Base-by-base conservation (phyloP, 1,140 invertebrate genomes). In the Parasteatoda tepidariorum region DNA sequence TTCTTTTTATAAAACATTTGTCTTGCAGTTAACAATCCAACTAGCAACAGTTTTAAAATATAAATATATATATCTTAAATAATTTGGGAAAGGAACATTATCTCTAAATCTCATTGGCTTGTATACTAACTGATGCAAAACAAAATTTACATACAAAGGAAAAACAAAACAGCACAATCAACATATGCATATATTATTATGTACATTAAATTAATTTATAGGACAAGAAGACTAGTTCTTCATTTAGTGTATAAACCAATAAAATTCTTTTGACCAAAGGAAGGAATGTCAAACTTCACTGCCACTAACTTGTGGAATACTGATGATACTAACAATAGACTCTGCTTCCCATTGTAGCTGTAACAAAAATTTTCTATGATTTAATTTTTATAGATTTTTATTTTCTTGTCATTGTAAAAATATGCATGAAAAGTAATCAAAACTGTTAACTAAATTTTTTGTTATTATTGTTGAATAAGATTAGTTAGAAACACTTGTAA, bases 1-100 rank as follows among this genome's bases (percentile, higher is more conserved):
- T 71, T 82, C 54, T 82, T 82, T 82, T 57, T 82, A 82, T 26
- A 82, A 82, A 70, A 82, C 74, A 75, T 59, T 5, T 70, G 15
- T 70, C 31, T 61, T 62, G 78, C 57, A 82, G 78, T 70, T 33
- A 82, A 82, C 78, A 82, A 71, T 82, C 78, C 78, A 82, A 70
- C 71, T 73, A 57, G n/a, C 55, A 30, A 75, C 66, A 82, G 38
- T n/a, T 79, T 82, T 61, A 70, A 82, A 82, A 82, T 82, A 67
- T 48, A 82, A 82, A 82, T 71, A 70, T 82, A 66, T 68, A 30
- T 59, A 38, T 59, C 38, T 34, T 26, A 24, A 18, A n/a, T 38
- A 61, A n/a, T 24, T 55, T 18, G n/a, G 15, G 15, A 24, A 41
- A 82, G 78, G 78, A 82, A 82, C 78, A 82, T 79, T 38, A 22